A percentile compares a stretch with the other conserved stretches of the same genome.
Evolutionary conservation across 2,113 vertebrate species (phyloP).

Genomic region (Nestor notabilis): DNA sequence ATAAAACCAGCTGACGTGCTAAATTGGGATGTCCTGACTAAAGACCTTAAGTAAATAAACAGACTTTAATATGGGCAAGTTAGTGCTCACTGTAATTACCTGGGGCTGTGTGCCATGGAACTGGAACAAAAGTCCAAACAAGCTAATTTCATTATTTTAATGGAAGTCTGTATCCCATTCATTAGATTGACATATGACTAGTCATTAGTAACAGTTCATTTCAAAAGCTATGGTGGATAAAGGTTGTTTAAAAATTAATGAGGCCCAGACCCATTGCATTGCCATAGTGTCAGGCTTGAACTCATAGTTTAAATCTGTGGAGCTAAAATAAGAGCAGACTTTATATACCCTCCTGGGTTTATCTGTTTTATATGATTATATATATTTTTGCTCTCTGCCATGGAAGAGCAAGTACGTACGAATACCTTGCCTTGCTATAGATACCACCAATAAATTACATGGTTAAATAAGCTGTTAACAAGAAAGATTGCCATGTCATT

Average conservation of each 20-base stretch:
- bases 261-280: slow-evolving; percentile 39
- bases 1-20: slow-evolving; percentile 56
- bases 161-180: slow-evolving; percentile 73
- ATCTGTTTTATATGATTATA: neutral
- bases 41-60: slow-evolving; percentile 75
- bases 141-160: slow-evolving; percentile 79
- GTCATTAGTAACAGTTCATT: slow-evolving; percentile 79
- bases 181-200: slow-evolving; percentile 77
- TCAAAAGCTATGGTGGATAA: slow-evolving; percentile 73
- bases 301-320: neutral
- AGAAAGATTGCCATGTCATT: neutral
- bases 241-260: slow-evolving; percentile 78
- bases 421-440: neutral
- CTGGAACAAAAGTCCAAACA: slow-evolving; percentile 72
- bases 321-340: neutral
- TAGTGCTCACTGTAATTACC: slow-evolving; percentile 64
- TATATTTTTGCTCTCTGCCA: neutral
- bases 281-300: neutral
- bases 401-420: neutral
- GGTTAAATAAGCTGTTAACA: neutral
- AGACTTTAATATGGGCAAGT: slow-evolving; percentile 48
- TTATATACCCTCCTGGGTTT: neutral
- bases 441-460: neutral
- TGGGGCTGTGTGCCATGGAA: slow-evolving; percentile 48
- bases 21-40: slow-evolving; percentile 60